Base-by-base conservation (phyloP, 2,797 vertebrate genomes). In the Salarias fasciatus region DNA sequence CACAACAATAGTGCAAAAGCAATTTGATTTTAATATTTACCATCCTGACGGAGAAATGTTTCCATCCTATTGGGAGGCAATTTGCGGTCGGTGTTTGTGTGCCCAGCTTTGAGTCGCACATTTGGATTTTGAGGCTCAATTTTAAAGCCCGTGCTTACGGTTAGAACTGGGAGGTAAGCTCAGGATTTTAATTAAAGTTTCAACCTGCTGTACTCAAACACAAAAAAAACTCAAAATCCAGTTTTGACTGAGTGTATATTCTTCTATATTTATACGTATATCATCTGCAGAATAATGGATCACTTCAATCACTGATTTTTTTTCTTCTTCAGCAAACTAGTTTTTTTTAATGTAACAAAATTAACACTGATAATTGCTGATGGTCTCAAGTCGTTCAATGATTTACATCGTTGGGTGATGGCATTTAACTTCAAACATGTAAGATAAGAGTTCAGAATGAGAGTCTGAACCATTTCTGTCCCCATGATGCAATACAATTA, bases 21-120 rank as follows among this genome's bases (percentile, higher is more conserved):
- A 31, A 53, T 73, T 54, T 47, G 6, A 78, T 55, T 72, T 38
- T 15, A 59, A 69, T 65, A 64, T 67, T 63, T 60, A 54, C 12
- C 6, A 9, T 64, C n/a, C 33, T 40, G 40, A 18, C 9, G 11
- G 45, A 42, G 8, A 28, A 43, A 52, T 13, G 11, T 35, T n/a
- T 30, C 38, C 29, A 37, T 53, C 1, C 28, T 8, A 8, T n/a
- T 36, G 12, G 46, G 9, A 71, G 12, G 12, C 0, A 44, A 44
- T 41, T 13, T 35, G 31, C 53, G 11, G 33, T 14, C 18, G 12
- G 14, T 58, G 12, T 40, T 30, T 38, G 35, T 38, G 35, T 24
- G 24, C 18, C 2, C 18, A 24, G 18, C 18, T 24, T 24, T 24
- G 18, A 24, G 18, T 24, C 24, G 2, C 18, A 24, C 18, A 24